Conservation (phyloP, 2,797 vertebrate species). For the Clarias laeviceps region DNA sequence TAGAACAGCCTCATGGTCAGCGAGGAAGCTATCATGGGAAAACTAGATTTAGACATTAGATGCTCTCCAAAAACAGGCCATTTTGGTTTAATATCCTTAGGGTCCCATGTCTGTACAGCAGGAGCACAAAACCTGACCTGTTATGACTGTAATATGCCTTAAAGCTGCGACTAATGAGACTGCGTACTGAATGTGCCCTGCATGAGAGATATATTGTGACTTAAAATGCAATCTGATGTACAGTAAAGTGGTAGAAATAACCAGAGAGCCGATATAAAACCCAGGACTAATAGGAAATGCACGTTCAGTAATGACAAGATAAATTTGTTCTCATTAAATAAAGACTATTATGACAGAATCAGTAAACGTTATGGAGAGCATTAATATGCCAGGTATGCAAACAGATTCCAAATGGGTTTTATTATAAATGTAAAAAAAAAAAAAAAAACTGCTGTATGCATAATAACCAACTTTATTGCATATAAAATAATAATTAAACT, state of each 20-base stretch:
- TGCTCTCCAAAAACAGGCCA: background rate
- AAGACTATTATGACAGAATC: background rate
- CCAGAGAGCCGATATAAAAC: background rate
- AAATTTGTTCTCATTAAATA: background rate
- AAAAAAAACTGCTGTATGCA: background rate
- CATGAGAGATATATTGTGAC: background rate
- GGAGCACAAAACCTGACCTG: background rate
- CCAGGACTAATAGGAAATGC: background rate
- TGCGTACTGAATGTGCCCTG: background rate
- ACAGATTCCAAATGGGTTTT: background rate
- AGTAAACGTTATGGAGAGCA: background rate
- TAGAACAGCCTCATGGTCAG: background rate
- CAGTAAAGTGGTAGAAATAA: background rate
- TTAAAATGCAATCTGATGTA: background rate
- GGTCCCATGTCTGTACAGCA: background rate
- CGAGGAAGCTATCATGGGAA: background rate
- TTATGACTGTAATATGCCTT: background rate
- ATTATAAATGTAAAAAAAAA: background rate
- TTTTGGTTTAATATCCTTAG: background rate
- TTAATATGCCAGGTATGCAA: background rate
- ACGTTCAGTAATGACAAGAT: background rate
- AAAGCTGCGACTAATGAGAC: background rate
- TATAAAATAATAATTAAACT: background rate
- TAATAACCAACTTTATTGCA: background rate
- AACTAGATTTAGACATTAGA: constrained; percentile 8